phyloP scores from a whole-genome alignment of 1,140 invertebrate species.

The Leptopilina boulardi region DNA sequence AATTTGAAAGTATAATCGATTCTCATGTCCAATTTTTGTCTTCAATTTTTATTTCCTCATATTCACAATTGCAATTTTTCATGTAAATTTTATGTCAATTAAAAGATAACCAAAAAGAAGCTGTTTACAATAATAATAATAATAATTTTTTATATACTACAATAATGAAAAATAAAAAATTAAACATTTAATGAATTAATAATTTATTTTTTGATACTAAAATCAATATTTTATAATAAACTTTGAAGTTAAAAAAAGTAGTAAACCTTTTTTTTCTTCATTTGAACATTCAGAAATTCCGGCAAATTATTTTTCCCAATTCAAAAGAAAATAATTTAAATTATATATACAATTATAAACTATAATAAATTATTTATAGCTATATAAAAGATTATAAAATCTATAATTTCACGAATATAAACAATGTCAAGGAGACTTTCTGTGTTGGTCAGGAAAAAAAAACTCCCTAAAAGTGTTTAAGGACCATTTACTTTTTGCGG shows the following conservation, averaged over 20 bases:
- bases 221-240: no score
- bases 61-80: neutral
- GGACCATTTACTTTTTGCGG: conserved; percentile 32
- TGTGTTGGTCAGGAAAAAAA: neutral
- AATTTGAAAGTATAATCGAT: conserved; percentile 70
- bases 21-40: conserved; percentile 7
- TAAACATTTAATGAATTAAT: no score
- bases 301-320: no score
- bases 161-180: no score
- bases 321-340: no score
- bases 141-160: no score
- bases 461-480: neutral
- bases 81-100: neutral
- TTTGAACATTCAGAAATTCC: no score
- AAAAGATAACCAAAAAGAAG: neutral
- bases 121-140: no score
- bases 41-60: conserved; percentile 9
- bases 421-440: neutral
- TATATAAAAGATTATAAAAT: neutral
- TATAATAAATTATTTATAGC: neutral
- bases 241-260: no score
- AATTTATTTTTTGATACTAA: no score
- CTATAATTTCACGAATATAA: neutral
- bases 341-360: no score
- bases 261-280: no score